A percentile compares a stretch with the other conserved stretches of the same genome.
These are phyloP conservation scores for Rynchops niger DNA, from an alignment of 2,113 vertebrate genomes.

Conservation along the genomic window DNA sequence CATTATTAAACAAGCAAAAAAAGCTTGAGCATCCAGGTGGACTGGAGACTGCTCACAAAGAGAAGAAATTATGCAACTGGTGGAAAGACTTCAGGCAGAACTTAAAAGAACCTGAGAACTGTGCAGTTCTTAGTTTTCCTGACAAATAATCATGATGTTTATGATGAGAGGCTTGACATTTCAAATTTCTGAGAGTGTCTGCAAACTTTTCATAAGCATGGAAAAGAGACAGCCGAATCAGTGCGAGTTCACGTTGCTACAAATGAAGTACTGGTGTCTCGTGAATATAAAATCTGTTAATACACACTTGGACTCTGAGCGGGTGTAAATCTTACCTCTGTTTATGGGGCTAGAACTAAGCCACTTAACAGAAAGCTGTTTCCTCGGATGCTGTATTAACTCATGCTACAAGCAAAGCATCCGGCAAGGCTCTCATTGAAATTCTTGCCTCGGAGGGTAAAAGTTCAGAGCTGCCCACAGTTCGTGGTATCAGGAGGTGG, in stretches of 20 bases:
- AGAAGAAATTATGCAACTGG: background rate
- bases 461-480: background rate
- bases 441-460: background rate
- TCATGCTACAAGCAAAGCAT: background rate
- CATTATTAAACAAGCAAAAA: background rate
- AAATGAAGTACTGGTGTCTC: background rate
- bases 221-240: background rate
- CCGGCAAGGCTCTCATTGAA: background rate
- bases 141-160: background rate
- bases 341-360: background rate
- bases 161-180: background rate
- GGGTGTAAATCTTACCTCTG: background rate
- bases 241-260: background rate
- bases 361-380: conserved; percentile 16
- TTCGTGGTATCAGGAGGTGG: background rate
- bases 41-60: background rate
- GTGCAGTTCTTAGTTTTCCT: background rate
- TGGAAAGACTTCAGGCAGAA: background rate
- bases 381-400: background rate
- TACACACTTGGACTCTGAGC: background rate
- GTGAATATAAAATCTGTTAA: background rate
- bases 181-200: background rate
- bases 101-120: background rate
- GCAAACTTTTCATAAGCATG: accelerated
- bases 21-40: background rate